Conservation (phyloP, 2,797 vertebrate genomes). For the Heliangelus exortis region DNA sequence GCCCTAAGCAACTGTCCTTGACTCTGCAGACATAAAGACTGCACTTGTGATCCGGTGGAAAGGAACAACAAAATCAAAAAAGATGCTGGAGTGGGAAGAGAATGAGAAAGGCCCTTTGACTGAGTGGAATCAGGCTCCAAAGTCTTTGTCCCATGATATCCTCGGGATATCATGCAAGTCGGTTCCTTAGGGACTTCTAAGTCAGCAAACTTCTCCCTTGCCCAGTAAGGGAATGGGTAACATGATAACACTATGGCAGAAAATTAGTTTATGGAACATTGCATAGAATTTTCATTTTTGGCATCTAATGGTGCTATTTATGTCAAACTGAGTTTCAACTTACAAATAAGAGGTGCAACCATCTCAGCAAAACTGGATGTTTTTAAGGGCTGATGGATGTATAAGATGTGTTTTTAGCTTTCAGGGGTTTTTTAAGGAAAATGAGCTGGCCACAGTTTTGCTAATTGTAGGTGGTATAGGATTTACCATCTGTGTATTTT, state of each 20-base stretch:
- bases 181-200: background rate
- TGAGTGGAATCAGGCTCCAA: background rate
- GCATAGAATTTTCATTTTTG: background rate
- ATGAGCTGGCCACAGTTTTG: background rate
- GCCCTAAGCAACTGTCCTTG: background rate
- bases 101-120: background rate
- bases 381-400: background rate
- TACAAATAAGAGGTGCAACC: background rate
- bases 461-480: background rate
- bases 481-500: background rate
- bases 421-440: background rate
- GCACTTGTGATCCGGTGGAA: background rate
- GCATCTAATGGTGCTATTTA: background rate
- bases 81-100: background rate
- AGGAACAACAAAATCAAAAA: background rate
- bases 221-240: background rate
- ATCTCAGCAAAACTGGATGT: background rate
- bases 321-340: background rate
- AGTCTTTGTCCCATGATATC: background rate
- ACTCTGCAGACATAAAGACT: background rate
- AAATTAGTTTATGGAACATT: background rate
- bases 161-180: too few species aligned
- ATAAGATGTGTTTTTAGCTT: background rate
- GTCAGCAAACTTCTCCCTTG: background rate
- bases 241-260: background rate